Percentiles rank a stretch among this genome's conserved stretches.
Evolutionary conservation across 35 echinoderm and acorn worm genomes (phyloP).

Genomic region (Apostichopus japonicus): DNA sequence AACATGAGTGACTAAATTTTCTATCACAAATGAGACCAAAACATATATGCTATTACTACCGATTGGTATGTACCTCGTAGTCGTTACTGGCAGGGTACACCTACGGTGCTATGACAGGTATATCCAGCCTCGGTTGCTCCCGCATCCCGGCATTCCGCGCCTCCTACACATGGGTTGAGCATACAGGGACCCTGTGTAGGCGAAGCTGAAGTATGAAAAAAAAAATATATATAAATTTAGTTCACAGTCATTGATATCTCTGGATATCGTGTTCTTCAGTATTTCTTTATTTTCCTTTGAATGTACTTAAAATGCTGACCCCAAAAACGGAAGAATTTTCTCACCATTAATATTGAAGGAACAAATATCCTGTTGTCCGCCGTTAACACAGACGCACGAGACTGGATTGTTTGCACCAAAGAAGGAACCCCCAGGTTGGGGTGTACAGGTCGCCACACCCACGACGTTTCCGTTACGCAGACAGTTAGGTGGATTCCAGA

Average conservation of each 20-base stretch:
- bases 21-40: too few species aligned
- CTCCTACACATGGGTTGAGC: background rate
- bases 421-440: background rate
- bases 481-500: slow-evolving; percentile 13
- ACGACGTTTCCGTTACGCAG: background rate
- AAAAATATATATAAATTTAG: too few species aligned
- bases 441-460: background rate
- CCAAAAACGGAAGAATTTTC: background rate
- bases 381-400: background rate
- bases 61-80: too few species aligned
- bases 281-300: too few species aligned
- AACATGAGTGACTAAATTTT: too few species aligned
- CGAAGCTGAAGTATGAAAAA: background rate
- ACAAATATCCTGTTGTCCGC: background rate
- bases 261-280: too few species aligned
- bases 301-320: too few species aligned
- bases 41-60: too few species aligned
- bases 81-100: background rate
- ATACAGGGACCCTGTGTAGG: background rate
- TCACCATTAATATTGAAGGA: background rate
- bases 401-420: background rate
- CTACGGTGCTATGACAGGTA: background rate
- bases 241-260: too few species aligned
- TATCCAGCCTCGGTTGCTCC: background rate
- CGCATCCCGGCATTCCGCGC: background rate